Evolutionary conservation across 2,888 invertebrate species (phyloP), one percentile per base, ranked within the genome.

Genomic region (Plusia festucae): DNA sequence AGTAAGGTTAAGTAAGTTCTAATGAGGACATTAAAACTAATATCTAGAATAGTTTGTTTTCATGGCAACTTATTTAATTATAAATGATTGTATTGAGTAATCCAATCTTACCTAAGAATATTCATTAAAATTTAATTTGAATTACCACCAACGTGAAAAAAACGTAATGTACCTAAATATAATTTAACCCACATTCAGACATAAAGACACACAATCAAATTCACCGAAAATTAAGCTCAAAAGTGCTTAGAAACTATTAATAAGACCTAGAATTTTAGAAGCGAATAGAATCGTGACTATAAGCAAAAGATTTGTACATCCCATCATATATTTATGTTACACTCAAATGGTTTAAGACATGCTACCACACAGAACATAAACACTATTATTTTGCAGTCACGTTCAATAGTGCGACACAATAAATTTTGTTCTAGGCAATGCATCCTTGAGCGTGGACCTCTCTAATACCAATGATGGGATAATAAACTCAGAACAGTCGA

Each of bases 391-490:
- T 79, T 58, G 59, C 60, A 79, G 79, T 73, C 81, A 79, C 78
- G 79, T 80, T 76, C 60, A 71, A 71, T 68, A 70, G 60, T 68
- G 60, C 55, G 79, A 69, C 79, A 70, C 70, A 70, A 81, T 80
- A 79, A 76, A 78, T 72, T 60, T 60, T 53, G 55, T 64, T 34
- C 65, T 53, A 68, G 51, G 67, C 63, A 52, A 67, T 51, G 61
- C 74, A 80, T 79, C 87, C 88, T 88, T 86, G 87, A 84, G 76
- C 68, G 44, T 49, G 60, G 67, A 81, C 86, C 86, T 82, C 82
- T 87, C 87, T 87, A 87, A 87, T 83, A 58, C 74, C 79, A 76
- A 77, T 82, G 85, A 88, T 87, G 82, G 81, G 78, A 86, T 82
- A 82, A 84, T 79, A 77, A 66, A 74, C 68, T 79, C 65, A 77